phyloP scores from a whole-genome alignment of 2,113 vertebrate genomes.

The Sander lucioperca region DNA sequence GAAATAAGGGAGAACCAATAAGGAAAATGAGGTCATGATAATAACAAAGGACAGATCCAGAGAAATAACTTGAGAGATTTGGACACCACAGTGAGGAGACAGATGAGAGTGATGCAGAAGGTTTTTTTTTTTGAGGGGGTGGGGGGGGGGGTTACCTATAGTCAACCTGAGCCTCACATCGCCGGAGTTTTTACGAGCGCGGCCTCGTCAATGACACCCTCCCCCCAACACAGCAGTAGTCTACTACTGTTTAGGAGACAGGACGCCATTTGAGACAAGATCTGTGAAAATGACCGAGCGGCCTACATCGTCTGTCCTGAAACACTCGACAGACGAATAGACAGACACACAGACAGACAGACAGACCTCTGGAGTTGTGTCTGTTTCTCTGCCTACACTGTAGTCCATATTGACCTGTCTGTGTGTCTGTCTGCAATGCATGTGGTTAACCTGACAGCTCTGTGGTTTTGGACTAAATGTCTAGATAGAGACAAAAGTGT shows the following conservation, averaged over 20 bases:
- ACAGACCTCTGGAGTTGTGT: slow-evolving; percentile 86
- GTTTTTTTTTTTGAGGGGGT: neutral
- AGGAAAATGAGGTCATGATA: slow-evolving; percentile 20
- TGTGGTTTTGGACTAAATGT: slow-evolving; percentile 46
- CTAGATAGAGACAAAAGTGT: slow-evolving; percentile 27
- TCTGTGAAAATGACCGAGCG: slow-evolving; percentile 75
- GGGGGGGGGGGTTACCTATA: slow-evolving; percentile 77
- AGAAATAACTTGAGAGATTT: slow-evolving; percentile 51
- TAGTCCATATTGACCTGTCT: slow-evolving; percentile 81
- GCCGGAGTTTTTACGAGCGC: slow-evolving; percentile 70
- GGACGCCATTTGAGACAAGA: slow-evolving; percentile 74
- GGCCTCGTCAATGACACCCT: slow-evolving; percentile 67
- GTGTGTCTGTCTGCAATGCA: slow-evolving; percentile 85
- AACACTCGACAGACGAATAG: slow-evolving; percentile 84
- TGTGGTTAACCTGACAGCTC: slow-evolving; percentile 70
- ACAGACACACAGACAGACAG: slow-evolving; percentile 88
- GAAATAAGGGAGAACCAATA: slow-evolving; percentile 28
- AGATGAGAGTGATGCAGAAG: slow-evolving; percentile 54
- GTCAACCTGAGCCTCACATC: slow-evolving; percentile 77
- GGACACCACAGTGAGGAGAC: slow-evolving; percentile 53
- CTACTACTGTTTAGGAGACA: slow-evolving; percentile 69
- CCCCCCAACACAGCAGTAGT: slow-evolving; percentile 65
- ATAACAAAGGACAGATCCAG: slow-evolving; percentile 38
- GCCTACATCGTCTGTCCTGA: slow-evolving; percentile 83
- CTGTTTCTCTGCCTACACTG: slow-evolving; percentile 84